Conservation (phyloP, 2,113 vertebrate species). For the Motacilla alba region DNA sequence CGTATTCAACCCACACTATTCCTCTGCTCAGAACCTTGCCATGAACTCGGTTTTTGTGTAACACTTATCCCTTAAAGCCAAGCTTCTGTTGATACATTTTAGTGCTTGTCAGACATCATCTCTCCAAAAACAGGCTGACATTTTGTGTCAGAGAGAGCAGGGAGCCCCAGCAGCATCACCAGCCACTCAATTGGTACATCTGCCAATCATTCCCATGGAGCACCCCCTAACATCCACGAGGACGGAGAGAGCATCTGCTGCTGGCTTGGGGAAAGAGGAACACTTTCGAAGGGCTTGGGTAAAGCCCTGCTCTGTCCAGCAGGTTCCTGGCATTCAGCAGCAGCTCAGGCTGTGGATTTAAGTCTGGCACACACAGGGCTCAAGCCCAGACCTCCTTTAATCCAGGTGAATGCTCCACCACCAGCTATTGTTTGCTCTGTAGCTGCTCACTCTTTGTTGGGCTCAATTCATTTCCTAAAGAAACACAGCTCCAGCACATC, state of each 20-base stretch:
- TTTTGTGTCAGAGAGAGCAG: not conserved
- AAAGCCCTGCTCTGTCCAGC: not conserved
- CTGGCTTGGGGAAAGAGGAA: not conserved
- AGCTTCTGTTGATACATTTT: not conserved
- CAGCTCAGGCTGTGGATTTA: not conserved
- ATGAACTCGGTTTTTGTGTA: not conserved
- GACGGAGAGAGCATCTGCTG: not conserved
- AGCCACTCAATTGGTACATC: not conserved
- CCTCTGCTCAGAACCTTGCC: not conserved
- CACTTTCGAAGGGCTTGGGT: not conserved
- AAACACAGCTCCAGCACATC: not conserved
- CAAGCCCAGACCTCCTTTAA: not conserved
- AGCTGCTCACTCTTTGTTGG: not conserved
- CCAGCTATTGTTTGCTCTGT: not conserved
- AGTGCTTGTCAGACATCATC: not conserved
- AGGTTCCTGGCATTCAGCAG: not conserved
- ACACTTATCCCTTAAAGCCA: not conserved
- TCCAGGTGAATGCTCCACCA: not conserved
- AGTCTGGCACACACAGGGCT: not conserved
- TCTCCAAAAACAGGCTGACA: not conserved
- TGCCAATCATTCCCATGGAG: not conserved
- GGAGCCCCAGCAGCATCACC: not conserved
- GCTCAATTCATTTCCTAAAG: not conserved
- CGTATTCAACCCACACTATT: rapidly evolving
- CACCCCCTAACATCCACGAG: not conserved